phyloP scores from a whole-genome alignment of 1,140 invertebrate species.

The Drosophila baimaii region DNA sequence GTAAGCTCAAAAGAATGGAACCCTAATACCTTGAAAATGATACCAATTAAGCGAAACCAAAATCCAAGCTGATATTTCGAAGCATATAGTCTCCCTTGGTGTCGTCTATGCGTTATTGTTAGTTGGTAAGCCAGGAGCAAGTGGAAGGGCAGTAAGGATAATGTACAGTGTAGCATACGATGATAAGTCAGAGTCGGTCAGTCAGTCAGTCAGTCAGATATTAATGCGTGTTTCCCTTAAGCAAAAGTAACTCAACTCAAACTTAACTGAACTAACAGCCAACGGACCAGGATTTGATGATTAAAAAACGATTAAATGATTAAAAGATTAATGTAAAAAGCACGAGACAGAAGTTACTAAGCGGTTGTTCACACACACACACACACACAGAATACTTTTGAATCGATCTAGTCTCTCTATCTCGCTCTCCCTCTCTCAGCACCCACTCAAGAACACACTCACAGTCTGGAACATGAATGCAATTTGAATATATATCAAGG shows the following conservation, averaged over 20 bases:
- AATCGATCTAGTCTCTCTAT: conserved; percentile 45
- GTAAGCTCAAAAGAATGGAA: conserved; percentile 19
- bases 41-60: conserved; percentile 29
- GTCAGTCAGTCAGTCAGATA: conserved; percentile 20
- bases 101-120: conserved; percentile 63
- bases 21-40: conserved; percentile 18
- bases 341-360: conserved; percentile 69
- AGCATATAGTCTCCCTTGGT: conserved; percentile 38
- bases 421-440: conserved; percentile 15
- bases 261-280: conserved; percentile 39
- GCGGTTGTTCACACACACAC: conserved; percentile 60
- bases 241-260: conserved; percentile 25
- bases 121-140: conserved; percentile 46
- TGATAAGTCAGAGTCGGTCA: conserved; percentile 26
- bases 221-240: conserved; percentile 19
- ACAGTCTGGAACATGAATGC: conserved; percentile 57
- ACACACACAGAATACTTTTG: conserved; percentile 12
- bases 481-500: conserved; percentile 65
- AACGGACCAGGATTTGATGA: conserved; percentile 73
- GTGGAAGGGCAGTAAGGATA: conserved; percentile 33
- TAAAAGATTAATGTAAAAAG: conserved; percentile 66
- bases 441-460: conserved; percentile 18
- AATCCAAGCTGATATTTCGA: conserved; percentile 23
- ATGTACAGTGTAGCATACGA: conserved; percentile 58
- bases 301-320: conserved; percentile 1